phyloP scores from a whole-genome alignment of 2,888 invertebrate genomes.

The Drosophila meridionalis region DNA sequence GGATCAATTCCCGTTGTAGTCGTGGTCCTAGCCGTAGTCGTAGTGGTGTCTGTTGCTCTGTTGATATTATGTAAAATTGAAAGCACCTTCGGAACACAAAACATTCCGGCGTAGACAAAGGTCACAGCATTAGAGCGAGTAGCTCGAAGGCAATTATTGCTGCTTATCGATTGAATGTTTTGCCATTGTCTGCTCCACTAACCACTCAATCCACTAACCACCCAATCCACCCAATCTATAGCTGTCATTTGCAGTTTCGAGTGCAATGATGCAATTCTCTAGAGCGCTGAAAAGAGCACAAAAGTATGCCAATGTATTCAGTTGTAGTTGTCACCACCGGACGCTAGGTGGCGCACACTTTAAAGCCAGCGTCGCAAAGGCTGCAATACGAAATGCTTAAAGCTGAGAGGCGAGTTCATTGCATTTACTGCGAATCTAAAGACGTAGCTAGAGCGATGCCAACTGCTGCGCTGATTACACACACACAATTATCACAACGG shows the following conservation, averaged over 20 bases:
- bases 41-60: background rate
- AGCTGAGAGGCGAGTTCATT: constrained; percentile 57
- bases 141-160: constrained; percentile 33
- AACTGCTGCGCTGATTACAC: constrained; percentile 53
- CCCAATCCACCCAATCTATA: constrained; percentile 15
- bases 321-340: background rate
- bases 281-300: background rate
- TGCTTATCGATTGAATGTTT: constrained; percentile 54
- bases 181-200: constrained; percentile 37
- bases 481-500: constrained; percentile 65
- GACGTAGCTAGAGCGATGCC: constrained; percentile 13
- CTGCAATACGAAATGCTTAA: constrained; percentile 40
- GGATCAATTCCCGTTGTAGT: constrained; percentile 11
- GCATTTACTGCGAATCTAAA: constrained; percentile 38
- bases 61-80: constrained; percentile 8
- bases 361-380: constrained; percentile 56
- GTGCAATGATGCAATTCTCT: constrained; percentile 5
- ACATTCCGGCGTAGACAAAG: constrained; percentile 40
- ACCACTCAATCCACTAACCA: background rate
- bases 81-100: constrained; percentile 7
- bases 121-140: constrained; percentile 49
- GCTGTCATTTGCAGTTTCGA: constrained; percentile 54
- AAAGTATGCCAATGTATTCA: constrained; percentile 25
- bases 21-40: constrained; percentile 6
- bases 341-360: constrained; percentile 25